Evolutionary conservation across 2,797 vertebrate species (phyloP), one percentile per base, ranked within the genome.

Genomic region (Urophycis tenuis): DNA sequence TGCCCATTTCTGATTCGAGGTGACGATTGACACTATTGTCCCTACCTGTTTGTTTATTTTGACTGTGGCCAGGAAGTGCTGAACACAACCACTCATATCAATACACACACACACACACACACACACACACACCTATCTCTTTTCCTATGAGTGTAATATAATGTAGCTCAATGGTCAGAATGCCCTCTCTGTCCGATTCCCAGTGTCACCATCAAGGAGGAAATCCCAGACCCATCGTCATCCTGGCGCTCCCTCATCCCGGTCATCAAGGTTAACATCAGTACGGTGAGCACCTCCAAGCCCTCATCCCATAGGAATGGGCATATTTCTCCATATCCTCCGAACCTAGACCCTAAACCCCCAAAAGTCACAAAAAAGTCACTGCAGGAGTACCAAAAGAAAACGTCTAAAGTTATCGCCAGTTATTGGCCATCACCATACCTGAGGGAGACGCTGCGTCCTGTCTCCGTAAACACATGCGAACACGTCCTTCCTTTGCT

Each of bases 211-310:
- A 95, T 95, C 30, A 96, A 95, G 94, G 89, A 95, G 78, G 96
- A 99, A 86, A 95, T 94, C 85, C 93, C 92, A 77, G 97, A 98
- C 71, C 94, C 95, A 0, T 88, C 95, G 0, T 98, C 97, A 22
- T 99, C 97, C 0, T 99, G 97, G 98, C 94, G 97, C 74, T 99
- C 98, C 8, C 95, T 99, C 87, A 98, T 99, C 86, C 98, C 98
- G 0, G 97, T 99, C 80, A 96, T 99, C 89, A 99, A 99, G 92
- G 94, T 99, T 73, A 98, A 97, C 85, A 96, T 99, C 91, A 99
- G 95, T 92, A 97, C 97, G 0, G 98, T 99, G 90, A 96, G 97
- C 94, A 64, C 29, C 41, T 19, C 0, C 3, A 5, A 39, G 34
- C 71, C 79, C 25, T 36, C 32, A 32, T 32, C 10, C 60, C 3